Evolutionary conservation across 2,797 vertebrate genomes (phyloP).

Genomic region (Ciconia nigra): DNA sequence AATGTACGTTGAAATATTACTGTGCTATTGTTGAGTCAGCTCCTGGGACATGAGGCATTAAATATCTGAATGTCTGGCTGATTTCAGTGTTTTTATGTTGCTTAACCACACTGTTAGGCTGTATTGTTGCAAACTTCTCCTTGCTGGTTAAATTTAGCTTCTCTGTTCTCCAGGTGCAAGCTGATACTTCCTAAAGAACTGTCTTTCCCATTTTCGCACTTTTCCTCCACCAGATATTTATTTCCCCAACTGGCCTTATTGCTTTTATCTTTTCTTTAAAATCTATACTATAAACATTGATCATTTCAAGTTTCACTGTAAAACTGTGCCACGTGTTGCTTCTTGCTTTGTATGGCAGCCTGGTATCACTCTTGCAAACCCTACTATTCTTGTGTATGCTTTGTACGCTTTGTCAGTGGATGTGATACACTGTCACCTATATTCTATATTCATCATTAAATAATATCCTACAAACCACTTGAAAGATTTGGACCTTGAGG

Average conservation of each 20-base stretch:
- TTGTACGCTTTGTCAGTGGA: not conserved
- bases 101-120: not conserved
- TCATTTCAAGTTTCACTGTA: not conserved
- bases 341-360: not conserved
- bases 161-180: not conserved
- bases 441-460: not conserved
- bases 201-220: not conserved
- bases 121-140: not conserved
- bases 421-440: not conserved
- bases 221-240: not conserved
- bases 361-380: not conserved
- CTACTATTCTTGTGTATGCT: not conserved
- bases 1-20: conserved; percentile 10
- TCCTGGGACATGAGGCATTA: not conserved
- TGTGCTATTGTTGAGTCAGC: conserved; percentile 10
- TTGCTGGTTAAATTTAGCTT: not conserved
- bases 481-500: not conserved
- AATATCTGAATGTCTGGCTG: not conserved
- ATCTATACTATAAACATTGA: not conserved
- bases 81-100: conserved; percentile 10
- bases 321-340: not conserved
- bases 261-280: not conserved
- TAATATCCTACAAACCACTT: not conserved
- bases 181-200: not conserved
- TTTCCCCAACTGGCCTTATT: not conserved